Base-by-base conservation (phyloP, 2,888 invertebrate genomes). In the Pandemis corylana region DNA sequence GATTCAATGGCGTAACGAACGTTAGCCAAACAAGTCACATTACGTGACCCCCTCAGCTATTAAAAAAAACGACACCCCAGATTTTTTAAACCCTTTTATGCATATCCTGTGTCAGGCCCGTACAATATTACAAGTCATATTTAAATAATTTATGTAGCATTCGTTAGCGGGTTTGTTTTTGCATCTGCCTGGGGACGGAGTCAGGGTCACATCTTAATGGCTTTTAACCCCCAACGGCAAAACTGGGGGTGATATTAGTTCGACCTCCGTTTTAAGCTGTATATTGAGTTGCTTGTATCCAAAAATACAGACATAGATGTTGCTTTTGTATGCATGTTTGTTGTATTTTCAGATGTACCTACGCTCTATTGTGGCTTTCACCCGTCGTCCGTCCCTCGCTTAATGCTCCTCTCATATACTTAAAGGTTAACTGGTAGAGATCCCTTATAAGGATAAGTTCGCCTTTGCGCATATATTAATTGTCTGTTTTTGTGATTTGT, bases 111-210 rank as follows among this genome's bases (percentile, higher is more conserved):
- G 89, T 89, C 90, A 86, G 67, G 77, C 85, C 87, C 92, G 87
- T 91, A 87, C 91, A 89, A 85, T 89, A 86, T 94, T 93, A 94
- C 94, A 89, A 93, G 92, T 93, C 92, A 93, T 87, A 94, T 94
- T 94, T 93, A 90, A 94, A 93, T 94, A 93, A 94, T 94, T 94
- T 93, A 94, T 94, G 91, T 88, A 84, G 71, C 80, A 76, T 89
- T 91, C 86, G 88, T 88, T 89, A 87, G 85, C 78, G 78, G 76
- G 80, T 84, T 85, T 85, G 82, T 85, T 88, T 89, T 86, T 86
- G 90, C 91, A 93, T 93, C 93, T 94, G 94, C 88, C 77, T 77
- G 75, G 80, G 59, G 59, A 59, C 9, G 83, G 79, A 78, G 67
- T 36, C 66, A 9, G 63, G 36, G 62, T 67, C 56, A 68, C 62